Base-by-base conservation (phyloP, 2,888 invertebrate species). In the Chymomyza fuscimana region DNA sequence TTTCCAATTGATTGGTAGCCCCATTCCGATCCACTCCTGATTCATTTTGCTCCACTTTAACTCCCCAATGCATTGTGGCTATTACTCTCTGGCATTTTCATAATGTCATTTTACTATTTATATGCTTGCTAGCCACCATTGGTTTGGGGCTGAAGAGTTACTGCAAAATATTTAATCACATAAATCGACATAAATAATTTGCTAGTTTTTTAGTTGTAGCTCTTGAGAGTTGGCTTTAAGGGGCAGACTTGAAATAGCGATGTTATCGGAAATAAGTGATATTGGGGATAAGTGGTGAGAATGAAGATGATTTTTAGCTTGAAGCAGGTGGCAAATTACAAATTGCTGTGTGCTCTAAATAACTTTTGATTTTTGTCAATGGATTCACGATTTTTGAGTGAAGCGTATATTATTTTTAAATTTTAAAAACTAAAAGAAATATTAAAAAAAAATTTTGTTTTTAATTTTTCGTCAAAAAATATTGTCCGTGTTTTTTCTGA, bases 101-200 rank as follows among this genome's bases (percentile, higher is more conserved):
- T 46, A 46, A 46, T 76, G 87, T 80, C 85, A 82, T 74, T 73
- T 81, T 63, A 80, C 77, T 76, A 76, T 77, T 70, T 67, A 72
- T 70, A 74, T 72, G 78, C 73, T 78, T 67, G 72, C 54, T 60
- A 65, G 71, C 63, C 32, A 32, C 51, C 68, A 36, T 54, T 15
- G 58, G 69, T 74, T 72, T 65, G 73, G 72, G 79, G 69, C 71
- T 72, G 12, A 46, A 10, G 12, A 46, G 12, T 46, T 46, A 16
- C 12, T n/a, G 58, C 59, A 32, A 71, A 79, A 80, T 77, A 89
- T 88, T 83, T 80, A 84, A 82, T 86, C 87, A 78, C 74, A 78
- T 73, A 76, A 70, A 85, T 82, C 67, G 66, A 70, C 80, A 80
- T 87, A 82, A 87, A 86, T 89, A 83, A 88, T 86, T 84, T 79